These are phyloP conservation scores for Polylopha cassiicola DNA, from an alignment of 2,888 invertebrate species.

Conservation along the genomic window DNA sequence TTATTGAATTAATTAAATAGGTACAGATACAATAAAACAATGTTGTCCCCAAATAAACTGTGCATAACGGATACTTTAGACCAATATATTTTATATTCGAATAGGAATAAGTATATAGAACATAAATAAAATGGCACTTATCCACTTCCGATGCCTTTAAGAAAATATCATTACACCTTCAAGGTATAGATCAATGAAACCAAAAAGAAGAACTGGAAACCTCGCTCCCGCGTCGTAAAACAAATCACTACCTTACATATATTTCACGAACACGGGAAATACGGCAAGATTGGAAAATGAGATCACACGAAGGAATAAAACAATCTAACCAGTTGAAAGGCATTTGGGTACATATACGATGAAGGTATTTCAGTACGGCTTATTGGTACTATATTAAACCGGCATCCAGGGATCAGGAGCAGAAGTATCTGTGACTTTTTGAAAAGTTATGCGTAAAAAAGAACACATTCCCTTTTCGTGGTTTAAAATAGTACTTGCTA, in stretches of 20 bases:
- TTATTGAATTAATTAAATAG: no score
- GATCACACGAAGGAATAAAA: constrained; percentile 23
- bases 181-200: constrained; percentile 19
- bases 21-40: no score
- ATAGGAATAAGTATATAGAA: constrained; percentile 5
- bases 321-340: constrained; percentile 11
- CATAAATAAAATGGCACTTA: constrained; percentile 9
- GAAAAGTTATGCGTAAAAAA: no score
- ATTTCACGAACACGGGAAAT: constrained; percentile 34
- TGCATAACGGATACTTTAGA: no score
- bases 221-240: constrained; percentile 39
- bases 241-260: constrained; percentile 40
- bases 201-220: constrained; percentile 22
- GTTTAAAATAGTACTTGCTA: no score
- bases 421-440: no score
- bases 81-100: no score
- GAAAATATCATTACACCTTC: constrained; percentile 14
- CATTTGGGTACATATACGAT: constrained; percentile 15
- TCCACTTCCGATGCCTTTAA: constrained; percentile 10
- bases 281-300: constrained; percentile 38
- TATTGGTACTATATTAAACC: no score
- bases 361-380: no score
- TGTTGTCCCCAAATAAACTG: no score
- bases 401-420: no score
- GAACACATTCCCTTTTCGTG: no score